Percentiles rank a stretch among this genome's conserved stretches.
Conservation (phyloP, 2,888 invertebrate species). For the Nephrotoma flavescens region DNA sequence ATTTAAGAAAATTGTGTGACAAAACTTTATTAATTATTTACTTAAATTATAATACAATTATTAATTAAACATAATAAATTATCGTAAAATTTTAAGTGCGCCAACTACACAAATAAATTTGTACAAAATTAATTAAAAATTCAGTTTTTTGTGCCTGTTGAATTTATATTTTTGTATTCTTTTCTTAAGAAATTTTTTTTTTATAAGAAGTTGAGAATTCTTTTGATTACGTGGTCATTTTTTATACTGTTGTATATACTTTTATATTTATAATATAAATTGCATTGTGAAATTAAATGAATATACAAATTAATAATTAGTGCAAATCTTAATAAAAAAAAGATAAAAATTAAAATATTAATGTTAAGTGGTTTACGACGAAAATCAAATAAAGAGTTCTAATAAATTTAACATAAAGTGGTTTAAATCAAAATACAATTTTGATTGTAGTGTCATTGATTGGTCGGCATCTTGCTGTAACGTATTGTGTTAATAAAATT, state of each 20-base stretch:
- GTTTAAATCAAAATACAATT: neutral
- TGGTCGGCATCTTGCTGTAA: neutral
- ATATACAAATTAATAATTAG: neutral
- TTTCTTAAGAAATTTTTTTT: neutral
- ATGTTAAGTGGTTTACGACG: neutral
- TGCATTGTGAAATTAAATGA: neutral
- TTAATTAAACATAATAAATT: neutral
- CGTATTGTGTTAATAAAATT: neutral
- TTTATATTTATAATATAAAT: neutral
- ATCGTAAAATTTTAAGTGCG: neutral
- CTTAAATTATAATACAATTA: neutral
- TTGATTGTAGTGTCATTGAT: neutral
- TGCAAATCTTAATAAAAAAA: neutral
- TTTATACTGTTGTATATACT: neutral
- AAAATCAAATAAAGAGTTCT: neutral
- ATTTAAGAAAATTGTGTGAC: neutral
- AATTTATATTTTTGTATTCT: neutral
- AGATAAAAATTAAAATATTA: neutral
- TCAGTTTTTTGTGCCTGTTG: neutral
- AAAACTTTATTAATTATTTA: neutral
- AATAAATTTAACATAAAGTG: neutral
- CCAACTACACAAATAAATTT: neutral
- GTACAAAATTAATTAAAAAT: neutral
- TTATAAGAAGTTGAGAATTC: neutral
- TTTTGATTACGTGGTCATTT: neutral